Percentiles rank a stretch among this genome's conserved stretches.
Conservation (phyloP, 1,140 invertebrate species). For the Cyclina sinensis region DNA sequence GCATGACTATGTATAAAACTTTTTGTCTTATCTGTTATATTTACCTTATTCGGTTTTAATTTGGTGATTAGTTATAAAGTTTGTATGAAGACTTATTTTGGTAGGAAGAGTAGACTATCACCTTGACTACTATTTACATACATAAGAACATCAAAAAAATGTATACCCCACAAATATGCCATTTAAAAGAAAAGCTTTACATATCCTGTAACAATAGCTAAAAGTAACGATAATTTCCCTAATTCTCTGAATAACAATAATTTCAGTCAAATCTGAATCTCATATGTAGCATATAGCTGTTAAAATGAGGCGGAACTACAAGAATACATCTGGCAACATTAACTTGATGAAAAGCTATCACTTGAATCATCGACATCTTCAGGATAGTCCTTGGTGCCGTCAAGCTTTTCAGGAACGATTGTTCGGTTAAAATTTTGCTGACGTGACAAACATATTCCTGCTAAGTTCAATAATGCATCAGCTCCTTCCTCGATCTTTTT, state of each 20-base stretch:
- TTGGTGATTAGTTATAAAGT: too few species aligned
- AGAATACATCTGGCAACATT: not conserved
- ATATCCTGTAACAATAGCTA: not conserved
- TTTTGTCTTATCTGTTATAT: too few species aligned
- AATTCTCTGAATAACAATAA: constrained; percentile 44
- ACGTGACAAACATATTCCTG: constrained; percentile 87
- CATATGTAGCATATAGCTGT: constrained; percentile 1
- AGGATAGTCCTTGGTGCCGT: constrained; percentile 54
- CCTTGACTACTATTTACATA: constrained; percentile 37
- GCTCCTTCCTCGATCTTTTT: constrained; percentile 93
- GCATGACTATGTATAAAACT: too few species aligned
- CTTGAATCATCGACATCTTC: constrained; percentile 39
- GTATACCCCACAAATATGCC: constrained; percentile 24
- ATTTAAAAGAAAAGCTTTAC: constrained; percentile 20
- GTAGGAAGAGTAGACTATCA: not conserved
- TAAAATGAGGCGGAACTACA: constrained; percentile 3
- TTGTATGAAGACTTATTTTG: not conserved
- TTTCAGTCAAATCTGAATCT: constrained; percentile 38
- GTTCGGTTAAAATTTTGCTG: constrained; percentile 31
- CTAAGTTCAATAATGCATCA: constrained; percentile 92
- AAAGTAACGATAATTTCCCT: constrained; percentile 24
- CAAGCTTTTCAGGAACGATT: constrained; percentile 43
- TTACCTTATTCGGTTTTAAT: too few species aligned
- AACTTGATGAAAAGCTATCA: constrained; percentile 25
- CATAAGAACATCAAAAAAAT: not conserved